These are phyloP conservation scores for Romanogobio albipinnatus DNA, from an alignment of 2,113 vertebrate genomes.

Conservation along the genomic window DNA sequence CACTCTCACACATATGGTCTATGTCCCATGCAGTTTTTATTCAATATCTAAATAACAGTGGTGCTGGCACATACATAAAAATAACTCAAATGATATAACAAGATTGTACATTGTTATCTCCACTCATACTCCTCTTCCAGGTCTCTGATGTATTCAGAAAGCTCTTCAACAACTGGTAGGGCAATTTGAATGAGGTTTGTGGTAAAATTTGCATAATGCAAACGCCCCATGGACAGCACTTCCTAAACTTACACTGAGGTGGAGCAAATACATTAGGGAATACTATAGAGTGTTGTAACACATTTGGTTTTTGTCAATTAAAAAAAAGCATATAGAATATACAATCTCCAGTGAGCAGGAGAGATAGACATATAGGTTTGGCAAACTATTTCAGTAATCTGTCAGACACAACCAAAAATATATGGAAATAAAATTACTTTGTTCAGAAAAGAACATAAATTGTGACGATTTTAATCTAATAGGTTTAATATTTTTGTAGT, in stretches of 20 bases:
- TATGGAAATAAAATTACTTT: not conserved
- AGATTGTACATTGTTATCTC: not conserved
- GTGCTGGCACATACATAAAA: not conserved
- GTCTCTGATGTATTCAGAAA: not conserved
- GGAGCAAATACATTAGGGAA: not conserved
- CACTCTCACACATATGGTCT: not conserved
- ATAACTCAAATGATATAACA: not conserved
- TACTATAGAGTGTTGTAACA: not conserved
- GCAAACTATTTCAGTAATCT: not conserved
- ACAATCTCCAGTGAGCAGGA: not conserved
- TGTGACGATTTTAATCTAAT: not conserved
- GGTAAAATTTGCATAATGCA: slow-evolving; percentile 45
- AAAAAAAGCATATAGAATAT: not conserved
- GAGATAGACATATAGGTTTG: not conserved
- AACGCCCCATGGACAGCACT: not conserved
- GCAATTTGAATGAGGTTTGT: slow-evolving; percentile 41
- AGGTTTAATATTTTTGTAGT: not conserved
- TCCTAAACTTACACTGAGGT: not conserved
- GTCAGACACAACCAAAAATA: not conserved
- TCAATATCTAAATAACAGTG: not conserved
- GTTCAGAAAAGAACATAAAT: not conserved
- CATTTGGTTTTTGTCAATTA: not conserved
- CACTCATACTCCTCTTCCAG: not conserved
- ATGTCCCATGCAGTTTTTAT: not conserved
- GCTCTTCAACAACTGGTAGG: not conserved